Base-by-base conservation (phyloP, 2,888 invertebrate genomes). In the Phoenoteleia sp. region DNA sequence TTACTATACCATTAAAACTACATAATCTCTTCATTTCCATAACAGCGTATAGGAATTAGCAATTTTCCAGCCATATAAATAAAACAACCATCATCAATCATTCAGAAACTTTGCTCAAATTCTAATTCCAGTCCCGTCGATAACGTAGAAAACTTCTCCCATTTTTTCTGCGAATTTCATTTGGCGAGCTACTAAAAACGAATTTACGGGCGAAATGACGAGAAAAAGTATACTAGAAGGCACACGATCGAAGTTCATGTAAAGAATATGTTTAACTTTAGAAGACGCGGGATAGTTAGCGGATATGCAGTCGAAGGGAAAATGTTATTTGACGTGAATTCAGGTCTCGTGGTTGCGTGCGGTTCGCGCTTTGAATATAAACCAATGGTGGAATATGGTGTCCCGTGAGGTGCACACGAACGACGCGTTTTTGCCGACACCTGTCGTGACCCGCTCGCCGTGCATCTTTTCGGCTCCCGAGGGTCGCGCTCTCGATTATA, bases 341-440 rank as follows among this genome's bases (percentile, higher is more conserved):
- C 91, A 87, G 86, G 88, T 88, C 90, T 90, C 90, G 91, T 89
- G 86, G 85, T 86, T 42, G 84, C 79, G 86, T 67, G 74, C 67
- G 88, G 36, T 81, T 85, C 88, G 88, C 88, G 89, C 87, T 88
- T 82, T 89, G 91, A 91, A 91, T 91, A 89, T 88, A 90, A 91
- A 89, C 88, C 90, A 81, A 88, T 86, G 81, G 88, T 75, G 58
- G 71, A 58, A 79, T 39, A 67, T 47, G 80, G 66, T 71, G 83
- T 82, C 87, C 82, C 84, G 83, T 81, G 87, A 81, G 83, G 42
- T 81, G 76, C 81, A 67, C 81, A 67, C 62, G 69, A 81, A 62
- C 74, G 81, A 58, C 42, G 58, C 72, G 76, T 77, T 80, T 77
- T 81, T 72, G 76, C 45, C 64, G 33, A 19, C 67, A 13, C 58